Percentiles rank a stretch among this genome's conserved stretches.
Conservation (phyloP, 2,888 invertebrate genomes). For the Eledona agricola region DNA sequence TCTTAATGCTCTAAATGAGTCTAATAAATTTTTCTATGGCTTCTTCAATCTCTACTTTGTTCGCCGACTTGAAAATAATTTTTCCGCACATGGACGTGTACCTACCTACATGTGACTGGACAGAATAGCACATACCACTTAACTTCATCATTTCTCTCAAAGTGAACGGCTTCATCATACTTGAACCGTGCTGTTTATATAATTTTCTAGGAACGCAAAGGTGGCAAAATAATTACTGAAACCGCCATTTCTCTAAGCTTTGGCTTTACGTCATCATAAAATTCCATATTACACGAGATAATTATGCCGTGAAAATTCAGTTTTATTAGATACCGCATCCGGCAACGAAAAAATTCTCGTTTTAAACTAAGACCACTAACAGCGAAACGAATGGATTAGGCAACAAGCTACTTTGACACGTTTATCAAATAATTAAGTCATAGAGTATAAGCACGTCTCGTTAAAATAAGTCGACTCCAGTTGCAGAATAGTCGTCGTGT, state of each 20-base stretch:
- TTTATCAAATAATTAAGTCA: constrained; percentile 22
- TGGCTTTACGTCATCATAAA: constrained; percentile 22
- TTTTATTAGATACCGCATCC: constrained; percentile 10
- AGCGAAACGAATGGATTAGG: constrained; percentile 11
- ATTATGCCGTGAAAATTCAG: constrained; percentile 24
- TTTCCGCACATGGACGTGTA: neutral
- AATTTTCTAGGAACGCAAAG: constrained; percentile 20
- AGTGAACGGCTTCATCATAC: constrained; percentile 12
- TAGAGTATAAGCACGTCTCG: constrained; percentile 18
- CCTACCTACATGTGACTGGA: constrained; percentile 5
- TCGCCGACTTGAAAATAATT: constrained; percentile 2
- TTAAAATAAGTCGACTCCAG: constrained; percentile 25
- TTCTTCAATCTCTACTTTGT: too few relatives aligned
- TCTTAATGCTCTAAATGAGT: constrained; percentile 11
- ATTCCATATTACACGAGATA: constrained; percentile 24
- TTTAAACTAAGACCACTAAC: too few relatives aligned
- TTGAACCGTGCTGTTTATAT: constrained; percentile 18
- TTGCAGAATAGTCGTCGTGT: constrained; percentile 29
- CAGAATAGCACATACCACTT: constrained; percentile 9
- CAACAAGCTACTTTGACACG: constrained; percentile 6
- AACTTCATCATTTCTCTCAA: constrained; percentile 20
- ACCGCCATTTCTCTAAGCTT: constrained; percentile 21
- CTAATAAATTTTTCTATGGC: constrained; percentile 2
- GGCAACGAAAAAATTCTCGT: constrained; percentile 6
- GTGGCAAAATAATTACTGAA: constrained; percentile 18